Evolutionary conservation across 2,888 invertebrate genomes (phyloP).

Genomic region (Amphipyra berbera): DNA sequence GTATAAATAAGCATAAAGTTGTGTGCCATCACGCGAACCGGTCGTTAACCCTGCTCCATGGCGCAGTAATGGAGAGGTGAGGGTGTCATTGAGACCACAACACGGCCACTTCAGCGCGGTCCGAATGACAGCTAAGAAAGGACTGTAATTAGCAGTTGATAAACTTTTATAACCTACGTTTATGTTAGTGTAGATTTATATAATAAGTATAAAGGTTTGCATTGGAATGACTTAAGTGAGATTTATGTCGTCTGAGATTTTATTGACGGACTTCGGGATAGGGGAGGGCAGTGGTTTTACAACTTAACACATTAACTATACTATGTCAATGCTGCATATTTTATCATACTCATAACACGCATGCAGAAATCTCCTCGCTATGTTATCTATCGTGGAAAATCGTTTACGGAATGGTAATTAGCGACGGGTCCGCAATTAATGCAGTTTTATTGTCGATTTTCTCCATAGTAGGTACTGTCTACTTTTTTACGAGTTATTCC

Average conservation of each 20-base stretch:
- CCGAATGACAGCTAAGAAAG: slow-evolving; percentile 74
- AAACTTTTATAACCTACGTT: slow-evolving; percentile 53
- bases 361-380: too few relatives aligned
- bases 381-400: too few relatives aligned
- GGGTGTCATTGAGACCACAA: slow-evolving; percentile 83
- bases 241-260: background rate
- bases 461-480: too few relatives aligned
- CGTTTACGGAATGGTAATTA: too few relatives aligned
- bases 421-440: too few relatives aligned
- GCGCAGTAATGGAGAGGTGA: slow-evolving; percentile 82
- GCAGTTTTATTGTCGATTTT: too few relatives aligned
- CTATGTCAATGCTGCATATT: too few relatives aligned
- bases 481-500: too few relatives aligned
- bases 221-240: background rate
- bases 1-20: slow-evolving; percentile 87
- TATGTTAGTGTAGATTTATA: slow-evolving; percentile 33
- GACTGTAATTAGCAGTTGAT: slow-evolving; percentile 74
- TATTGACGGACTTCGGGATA: too few relatives aligned
- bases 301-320: too few relatives aligned
- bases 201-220: background rate
- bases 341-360: too few relatives aligned
- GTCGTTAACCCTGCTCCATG: slow-evolving; percentile 85
- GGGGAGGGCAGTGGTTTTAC: too few relatives aligned
- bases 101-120: slow-evolving; percentile 73
- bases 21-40: slow-evolving; percentile 83